Base-by-base conservation (phyloP, 1,140 invertebrate genomes). In the Apocrypta bakeri region DNA sequence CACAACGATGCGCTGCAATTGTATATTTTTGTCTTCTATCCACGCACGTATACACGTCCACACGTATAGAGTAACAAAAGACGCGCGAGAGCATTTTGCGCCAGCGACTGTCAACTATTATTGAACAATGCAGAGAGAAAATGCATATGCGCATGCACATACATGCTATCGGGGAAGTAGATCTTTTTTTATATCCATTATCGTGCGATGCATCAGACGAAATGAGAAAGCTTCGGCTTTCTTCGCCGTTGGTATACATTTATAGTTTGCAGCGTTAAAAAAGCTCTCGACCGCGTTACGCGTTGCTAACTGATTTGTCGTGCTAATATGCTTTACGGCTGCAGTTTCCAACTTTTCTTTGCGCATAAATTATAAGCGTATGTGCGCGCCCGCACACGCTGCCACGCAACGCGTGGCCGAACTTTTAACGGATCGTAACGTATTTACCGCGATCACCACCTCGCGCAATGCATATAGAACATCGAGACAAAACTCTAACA, bases 81-180 rank as follows among this genome's bases (percentile, higher is more conserved):
- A 29, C 21, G 11, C 29, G 48, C 31, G 31, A 74, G 11, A 29
- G 40, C 72, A 40, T 68, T 75, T 81, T 31, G 27, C 68, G 17
- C 24, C 12, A 56, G 66, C 24, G 40, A 14, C 14, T 74, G 42
- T 81, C 56, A 12, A 66, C 79, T 74, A 74, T 81, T 81, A 73
- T 81, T 24, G 56, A 74, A 81, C 79, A 81, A 64, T 81, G 31
- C 48, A 8, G 64, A 1, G 21, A 56, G 48, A 56, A 56, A 56
- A 25, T n/a, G 12, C 29, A 42, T 69, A 9, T 37, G 37, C 33
- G 68, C 25, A 11, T 21, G 27, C 56, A 7, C 17, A 37, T 37
- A 37, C 9, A 9, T 56, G n/a, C n/a, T 79, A 79, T 79, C 40
- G 66, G 27, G 6, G 61, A 56, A 17, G 48, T 17, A 14, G 24